Percentiles rank a stretch among this genome's conserved stretches.
Evolutionary conservation across 2,113 vertebrate species (phyloP).

Genomic region (Nymphicus hollandicus): DNA sequence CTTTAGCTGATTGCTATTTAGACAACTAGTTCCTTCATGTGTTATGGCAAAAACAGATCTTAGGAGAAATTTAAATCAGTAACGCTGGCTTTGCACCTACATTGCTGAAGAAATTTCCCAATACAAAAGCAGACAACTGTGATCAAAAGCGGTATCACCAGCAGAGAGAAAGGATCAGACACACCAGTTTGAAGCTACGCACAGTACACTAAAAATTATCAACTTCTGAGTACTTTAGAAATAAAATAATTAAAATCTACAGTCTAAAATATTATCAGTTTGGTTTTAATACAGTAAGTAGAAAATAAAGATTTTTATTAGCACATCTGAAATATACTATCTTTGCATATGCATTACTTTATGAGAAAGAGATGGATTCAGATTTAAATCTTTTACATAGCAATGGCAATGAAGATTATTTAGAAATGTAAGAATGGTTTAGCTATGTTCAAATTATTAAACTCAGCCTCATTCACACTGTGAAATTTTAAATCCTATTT

Average conservation of each 20-base stretch:
- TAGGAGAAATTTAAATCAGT: not conserved
- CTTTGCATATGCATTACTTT: not conserved
- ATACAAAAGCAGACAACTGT: not conserved
- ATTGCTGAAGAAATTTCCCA: not conserved
- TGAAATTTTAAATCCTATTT: not conserved
- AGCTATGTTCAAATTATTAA: not conserved
- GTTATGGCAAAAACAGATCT: not conserved
- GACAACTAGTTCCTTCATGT: not conserved
- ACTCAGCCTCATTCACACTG: not conserved
- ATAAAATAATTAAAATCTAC: not conserved
- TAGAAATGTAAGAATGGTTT: not conserved
- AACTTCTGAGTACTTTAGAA: not conserved
- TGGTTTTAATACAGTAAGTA: not conserved
- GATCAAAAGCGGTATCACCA: not conserved
- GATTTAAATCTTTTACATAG: not conserved
- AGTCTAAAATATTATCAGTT: not conserved
- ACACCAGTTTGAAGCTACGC: not conserved
- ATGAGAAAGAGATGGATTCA: not conserved
- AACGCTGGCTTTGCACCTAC: not conserved
- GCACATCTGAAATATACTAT: not conserved
- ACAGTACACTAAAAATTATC: not conserved
- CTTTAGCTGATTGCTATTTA: not conserved
- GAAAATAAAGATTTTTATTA: not conserved
- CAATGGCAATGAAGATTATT: slow-evolving; percentile 9
- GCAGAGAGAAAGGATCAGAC: not conserved